A percentile compares a stretch with the other conserved stretches of the same genome.
Conservation (phyloP, 2,113 vertebrate species). For the Platysternon megacephalum region DNA sequence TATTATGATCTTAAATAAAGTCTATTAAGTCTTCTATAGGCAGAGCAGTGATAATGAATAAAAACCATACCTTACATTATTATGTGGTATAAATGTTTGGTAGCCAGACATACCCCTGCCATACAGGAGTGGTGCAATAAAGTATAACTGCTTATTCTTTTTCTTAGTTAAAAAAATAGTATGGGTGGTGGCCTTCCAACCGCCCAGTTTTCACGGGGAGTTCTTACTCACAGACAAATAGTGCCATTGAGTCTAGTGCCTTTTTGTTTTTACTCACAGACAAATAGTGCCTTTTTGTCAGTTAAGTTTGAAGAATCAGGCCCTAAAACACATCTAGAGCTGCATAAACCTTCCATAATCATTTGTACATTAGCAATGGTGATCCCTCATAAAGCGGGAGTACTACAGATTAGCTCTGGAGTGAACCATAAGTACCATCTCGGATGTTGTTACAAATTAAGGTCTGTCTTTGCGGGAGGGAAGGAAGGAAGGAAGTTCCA, state of each 20-base stretch:
- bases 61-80: not conserved
- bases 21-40: not conserved
- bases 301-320: not conserved
- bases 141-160: not conserved
- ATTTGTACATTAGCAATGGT: not conserved
- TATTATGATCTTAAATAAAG: not conserved
- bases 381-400: not conserved
- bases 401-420: not conserved
- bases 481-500: not conserved
- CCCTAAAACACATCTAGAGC: not conserved
- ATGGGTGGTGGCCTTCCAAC: not conserved
- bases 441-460: not conserved
- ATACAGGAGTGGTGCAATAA: not conserved
- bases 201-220: not conserved
- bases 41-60: not conserved
- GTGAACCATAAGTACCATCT: accelerated
- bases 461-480: not conserved
- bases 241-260: not conserved
- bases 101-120: not conserved
- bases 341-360: not conserved
- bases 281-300: not conserved
- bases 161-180: not conserved
- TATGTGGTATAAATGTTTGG: not conserved
- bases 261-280: not conserved
- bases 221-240: not conserved